Evolutionary conservation across 2,113 vertebrate species (phyloP), one percentile per base, ranked within the genome.

Genomic region (Sinosuthora webbiana): DNA sequence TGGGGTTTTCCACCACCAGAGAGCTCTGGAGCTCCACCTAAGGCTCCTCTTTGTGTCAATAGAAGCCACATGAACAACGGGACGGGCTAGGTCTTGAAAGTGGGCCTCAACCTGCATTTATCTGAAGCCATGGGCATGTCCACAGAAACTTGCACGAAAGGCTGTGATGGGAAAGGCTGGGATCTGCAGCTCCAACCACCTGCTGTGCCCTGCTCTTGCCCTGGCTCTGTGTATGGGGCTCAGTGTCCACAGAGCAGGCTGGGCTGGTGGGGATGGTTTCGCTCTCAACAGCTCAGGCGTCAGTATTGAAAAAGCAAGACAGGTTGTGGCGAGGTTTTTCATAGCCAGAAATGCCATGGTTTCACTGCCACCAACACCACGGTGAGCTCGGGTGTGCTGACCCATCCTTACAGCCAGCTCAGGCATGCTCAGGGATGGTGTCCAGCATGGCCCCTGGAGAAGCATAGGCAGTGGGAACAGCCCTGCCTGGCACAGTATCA

Each of bases 1-100:
- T 89, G 89, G 91, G 90, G 63, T 53, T 96, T 96, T 94, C 88
- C 47, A 94, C 71, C 45, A 3, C 76, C 88, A 88, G 92, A 83
- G 79, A 67, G 59, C 95, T 96, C 83, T 44, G 90, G 59, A 96
- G 68, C 71, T 90, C 80, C 55, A 87, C 68, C 76, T 90, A 44
- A 94, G 67, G 49, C 3, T 0, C 56, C 56, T 91, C 76, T 78
- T 79, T 62, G 65, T 90, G 70, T 75, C 41, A n/a, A 49, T 10
- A 49, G 67, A 91, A 94, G 90, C 92, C 90, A 90, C 90, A 62
- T 53, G 78, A 95, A 65, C 65, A 44, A 52, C 0, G 0, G 44
- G 77, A 84, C 0, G 0, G 56, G 78, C 67, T 85, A 56, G 13
- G 6, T 94, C 85, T 91, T 90, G 67, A 64, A 91, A 87, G 70